phyloP scores from a whole-genome alignment of 2,888 invertebrate species.

The Nephrotoma flavescens region DNA sequence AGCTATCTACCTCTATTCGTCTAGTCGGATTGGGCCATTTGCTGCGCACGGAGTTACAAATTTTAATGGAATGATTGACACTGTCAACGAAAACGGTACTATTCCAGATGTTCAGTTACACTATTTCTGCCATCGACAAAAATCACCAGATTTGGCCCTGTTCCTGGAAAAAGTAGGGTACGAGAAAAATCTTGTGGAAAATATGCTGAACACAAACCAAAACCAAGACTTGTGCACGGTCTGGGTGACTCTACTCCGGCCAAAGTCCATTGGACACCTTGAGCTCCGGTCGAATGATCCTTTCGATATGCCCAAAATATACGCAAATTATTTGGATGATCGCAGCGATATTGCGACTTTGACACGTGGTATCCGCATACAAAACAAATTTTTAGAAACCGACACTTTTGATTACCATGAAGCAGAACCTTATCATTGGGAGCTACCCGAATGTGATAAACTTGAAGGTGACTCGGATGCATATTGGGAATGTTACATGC shows the following conservation, averaged over 20 bases:
- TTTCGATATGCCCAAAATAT: not conserved
- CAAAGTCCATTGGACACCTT: constrained; percentile 40
- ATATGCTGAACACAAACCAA: not conserved
- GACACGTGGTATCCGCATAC: constrained; percentile 29
- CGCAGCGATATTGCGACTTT: constrained; percentile 37
- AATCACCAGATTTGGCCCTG: constrained; percentile 18
- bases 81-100: constrained; percentile 21
- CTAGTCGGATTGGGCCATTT: constrained; percentile 34
- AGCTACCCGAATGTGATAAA: constrained; percentile 31
- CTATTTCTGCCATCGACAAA: constrained; percentile 24
- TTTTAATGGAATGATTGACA: constrained; percentile 16
- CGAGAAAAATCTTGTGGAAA: not conserved
- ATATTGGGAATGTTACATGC: constrained; percentile 43
- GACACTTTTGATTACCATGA: constrained; percentile 26
- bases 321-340: constrained; percentile 43
- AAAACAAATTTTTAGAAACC: constrained; percentile 29
- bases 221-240: not conserved
- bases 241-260: constrained; percentile 27
- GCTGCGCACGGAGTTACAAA: constrained; percentile 24
- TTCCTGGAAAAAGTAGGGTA: constrained; percentile 16
- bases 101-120: constrained; percentile 38
- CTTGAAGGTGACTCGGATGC: constrained; percentile 25
- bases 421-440: constrained; percentile 34
- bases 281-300: constrained; percentile 23
- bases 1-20: constrained; percentile 32